Evolutionary conservation across 2,888 invertebrate species (phyloP).

Genomic region (Petrolisthes cinctipes): DNA sequence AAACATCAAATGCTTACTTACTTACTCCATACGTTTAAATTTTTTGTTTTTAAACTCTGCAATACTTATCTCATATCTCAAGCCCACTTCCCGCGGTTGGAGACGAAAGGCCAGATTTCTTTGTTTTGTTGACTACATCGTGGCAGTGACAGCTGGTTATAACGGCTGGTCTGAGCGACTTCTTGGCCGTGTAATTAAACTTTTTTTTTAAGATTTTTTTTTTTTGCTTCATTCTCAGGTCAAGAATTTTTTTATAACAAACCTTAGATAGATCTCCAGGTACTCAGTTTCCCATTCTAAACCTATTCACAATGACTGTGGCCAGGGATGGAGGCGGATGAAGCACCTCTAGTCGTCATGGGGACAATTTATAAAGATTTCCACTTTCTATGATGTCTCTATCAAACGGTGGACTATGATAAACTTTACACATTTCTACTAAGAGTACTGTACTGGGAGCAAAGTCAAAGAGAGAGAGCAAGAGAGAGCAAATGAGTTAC

Average conservation of each 20-base stretch:
- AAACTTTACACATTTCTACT: neutral
- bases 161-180: slow-evolving; percentile 46
- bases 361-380: neutral
- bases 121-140: slow-evolving; percentile 32
- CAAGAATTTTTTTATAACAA: slow-evolving; percentile 52
- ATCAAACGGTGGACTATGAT: neutral
- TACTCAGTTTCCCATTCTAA: slow-evolving; percentile 56
- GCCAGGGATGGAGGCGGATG: slow-evolving; percentile 42
- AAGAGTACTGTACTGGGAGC: neutral
- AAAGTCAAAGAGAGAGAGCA: no score
- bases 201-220: neutral
- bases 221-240: slow-evolving; percentile 50
- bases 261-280: slow-evolving; percentile 58
- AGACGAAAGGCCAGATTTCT: slow-evolving; percentile 55
- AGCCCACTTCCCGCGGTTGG: slow-evolving; percentile 49
- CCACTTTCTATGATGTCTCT: slow-evolving; percentile 12
- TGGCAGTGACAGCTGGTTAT: slow-evolving; percentile 60
- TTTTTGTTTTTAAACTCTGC: slow-evolving; percentile 37
- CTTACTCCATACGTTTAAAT: slow-evolving; percentile 5
- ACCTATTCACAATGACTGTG: slow-evolving; percentile 55
- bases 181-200: slow-evolving; percentile 42
- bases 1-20: slow-evolving; percentile 8
- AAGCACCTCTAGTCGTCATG: neutral
- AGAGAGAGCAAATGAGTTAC: no score
- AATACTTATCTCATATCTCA: slow-evolving; percentile 47